Percentiles rank a stretch among this genome's conserved stretches.
Evolutionary conservation across 2,888 invertebrate genomes (phyloP).

Genomic region (Folsomia manolachei): DNA sequence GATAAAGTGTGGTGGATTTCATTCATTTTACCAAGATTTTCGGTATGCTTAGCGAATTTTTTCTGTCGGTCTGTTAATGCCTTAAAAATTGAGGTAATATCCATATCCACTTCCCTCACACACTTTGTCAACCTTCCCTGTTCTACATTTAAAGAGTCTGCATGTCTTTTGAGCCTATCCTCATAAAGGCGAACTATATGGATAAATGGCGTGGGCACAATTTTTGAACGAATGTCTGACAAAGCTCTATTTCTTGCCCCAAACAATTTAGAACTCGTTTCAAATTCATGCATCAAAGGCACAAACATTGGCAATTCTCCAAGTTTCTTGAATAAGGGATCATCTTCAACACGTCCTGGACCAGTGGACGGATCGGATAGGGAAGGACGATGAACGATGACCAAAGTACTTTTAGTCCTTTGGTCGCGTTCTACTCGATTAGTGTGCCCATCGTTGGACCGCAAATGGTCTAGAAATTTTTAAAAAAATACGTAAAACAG

Average conservation of each 20-base stretch:
- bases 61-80: conserved; percentile 76
- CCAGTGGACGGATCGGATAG: neutral
- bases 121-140: conserved; percentile 30
- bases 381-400: conserved; percentile 27
- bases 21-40: conserved; percentile 75
- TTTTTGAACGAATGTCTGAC: conserved; percentile 23
- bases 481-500: too few relatives aligned
- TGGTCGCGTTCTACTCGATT: too few relatives aligned
- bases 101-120: conserved; percentile 61
- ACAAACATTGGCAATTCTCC: conserved; percentile 36
- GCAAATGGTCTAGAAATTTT: too few relatives aligned
- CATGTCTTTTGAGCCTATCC: conserved; percentile 29
- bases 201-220: conserved; percentile 29
- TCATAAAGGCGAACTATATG: conserved; percentile 38
- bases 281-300: conserved; percentile 39
- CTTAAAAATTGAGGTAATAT: conserved; percentile 67
- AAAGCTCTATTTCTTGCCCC: conserved; percentile 30
- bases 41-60: conserved; percentile 77
- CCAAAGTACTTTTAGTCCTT: conserved; percentile 34
- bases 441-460: too few relatives aligned
- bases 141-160: conserved; percentile 21
- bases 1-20: conserved; percentile 77
- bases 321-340: conserved; percentile 36
- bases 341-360: conserved; percentile 12
- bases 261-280: conserved; percentile 33